Evolutionary conservation across 1,140 invertebrate genomes (phyloP).

Genomic region (Tetramorium parvispinum): DNA sequence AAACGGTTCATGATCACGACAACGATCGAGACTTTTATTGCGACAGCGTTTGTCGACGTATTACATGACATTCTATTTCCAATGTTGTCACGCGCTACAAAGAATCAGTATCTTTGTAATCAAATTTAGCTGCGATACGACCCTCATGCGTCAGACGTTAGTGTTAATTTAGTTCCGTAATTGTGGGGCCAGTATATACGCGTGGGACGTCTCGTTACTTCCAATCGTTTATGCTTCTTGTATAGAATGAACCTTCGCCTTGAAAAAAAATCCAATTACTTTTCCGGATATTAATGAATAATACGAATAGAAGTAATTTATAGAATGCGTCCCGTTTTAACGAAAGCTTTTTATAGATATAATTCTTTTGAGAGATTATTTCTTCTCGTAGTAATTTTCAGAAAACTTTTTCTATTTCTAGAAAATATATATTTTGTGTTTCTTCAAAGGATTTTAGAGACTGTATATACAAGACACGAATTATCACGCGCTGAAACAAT

Average conservation of each 20-base stretch:
- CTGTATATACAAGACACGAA: neutral
- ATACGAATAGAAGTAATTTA: neutral
- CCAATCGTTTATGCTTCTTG: neutral
- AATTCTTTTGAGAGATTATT: neutral
- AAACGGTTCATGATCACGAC: neutral
- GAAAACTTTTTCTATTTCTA: neutral
- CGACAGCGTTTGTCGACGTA: neutral
- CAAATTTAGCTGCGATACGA: slow-evolving; percentile 4
- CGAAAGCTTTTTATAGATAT: neutral
- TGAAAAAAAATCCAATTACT: neutral
- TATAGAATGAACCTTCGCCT: neutral
- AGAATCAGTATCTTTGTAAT: slow-evolving; percentile 25
- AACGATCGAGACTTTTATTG: neutral
- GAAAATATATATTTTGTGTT: neutral
- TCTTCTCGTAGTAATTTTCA: neutral
- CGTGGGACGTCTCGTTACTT: neutral
- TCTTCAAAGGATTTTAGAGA: neutral
- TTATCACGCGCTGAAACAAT: neutral
- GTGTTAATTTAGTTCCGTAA: slow-evolving; percentile 38
- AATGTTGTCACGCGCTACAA: neutral
- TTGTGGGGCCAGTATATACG: neutral
- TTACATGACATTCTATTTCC: neutral
- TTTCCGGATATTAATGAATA: neutral
- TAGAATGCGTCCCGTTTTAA: neutral
- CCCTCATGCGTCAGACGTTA: neutral